These are phyloP conservation scores for Drosophila prostipennis DNA, from an alignment of 2,888 invertebrate species.

Conservation along the genomic window DNA sequence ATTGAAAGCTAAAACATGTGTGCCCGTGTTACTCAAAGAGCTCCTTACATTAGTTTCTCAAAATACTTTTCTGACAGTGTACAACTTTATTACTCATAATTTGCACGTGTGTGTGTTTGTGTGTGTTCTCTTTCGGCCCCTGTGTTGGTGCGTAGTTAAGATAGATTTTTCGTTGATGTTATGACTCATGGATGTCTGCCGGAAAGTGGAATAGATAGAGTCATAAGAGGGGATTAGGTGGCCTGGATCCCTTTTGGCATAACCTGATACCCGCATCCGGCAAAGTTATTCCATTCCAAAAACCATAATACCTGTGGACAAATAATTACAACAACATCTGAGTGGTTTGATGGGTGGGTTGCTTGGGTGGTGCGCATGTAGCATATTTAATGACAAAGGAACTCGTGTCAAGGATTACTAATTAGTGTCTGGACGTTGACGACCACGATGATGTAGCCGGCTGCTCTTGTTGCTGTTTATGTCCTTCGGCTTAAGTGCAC, in stretches of 20 bases:
- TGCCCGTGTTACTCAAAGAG: background rate
- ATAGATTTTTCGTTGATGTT: constrained; percentile 28
- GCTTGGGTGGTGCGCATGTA: constrained; percentile 53
- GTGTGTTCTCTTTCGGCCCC: background rate
- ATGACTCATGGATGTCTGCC: constrained; percentile 34
- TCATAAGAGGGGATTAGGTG: constrained; percentile 13
- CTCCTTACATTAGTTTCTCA: too few species aligned
- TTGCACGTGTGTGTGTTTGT: constrained; percentile 11
- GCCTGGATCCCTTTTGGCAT: constrained; percentile 47
- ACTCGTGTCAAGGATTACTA: constrained; percentile 80
- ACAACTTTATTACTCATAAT: constrained; percentile 16
- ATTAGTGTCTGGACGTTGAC: constrained; percentile 78
- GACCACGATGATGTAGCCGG: constrained; percentile 47
- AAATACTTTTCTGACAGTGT: background rate
- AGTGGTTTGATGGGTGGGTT: constrained; percentile 2
- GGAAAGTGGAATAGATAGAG: constrained; percentile 8
- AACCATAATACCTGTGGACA: constrained; percentile 75
- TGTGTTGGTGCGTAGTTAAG: constrained; percentile 8
- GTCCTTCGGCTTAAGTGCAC: constrained; percentile 56
- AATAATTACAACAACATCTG: constrained; percentile 63
- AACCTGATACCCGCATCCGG: constrained; percentile 64
- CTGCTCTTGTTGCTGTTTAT: constrained; percentile 40
- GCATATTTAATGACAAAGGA: constrained; percentile 75
- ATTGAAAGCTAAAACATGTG: background rate
- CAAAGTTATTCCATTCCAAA: constrained; percentile 19